Evolutionary conservation across 2,888 invertebrate species (phyloP).

Genomic region (Cloeon dipterum): DNA sequence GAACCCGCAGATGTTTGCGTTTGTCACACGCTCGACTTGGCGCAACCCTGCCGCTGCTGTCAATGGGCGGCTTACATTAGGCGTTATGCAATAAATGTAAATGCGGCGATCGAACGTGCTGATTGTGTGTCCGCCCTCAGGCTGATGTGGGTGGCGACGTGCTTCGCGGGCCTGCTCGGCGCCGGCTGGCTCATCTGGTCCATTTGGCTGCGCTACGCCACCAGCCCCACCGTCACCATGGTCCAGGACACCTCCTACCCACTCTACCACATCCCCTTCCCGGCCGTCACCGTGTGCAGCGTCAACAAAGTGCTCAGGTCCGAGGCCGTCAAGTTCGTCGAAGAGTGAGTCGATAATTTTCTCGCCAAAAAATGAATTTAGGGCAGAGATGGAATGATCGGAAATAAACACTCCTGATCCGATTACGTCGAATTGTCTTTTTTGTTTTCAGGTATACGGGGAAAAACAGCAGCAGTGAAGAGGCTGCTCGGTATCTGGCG

Average conservation of each 20-base stretch:
- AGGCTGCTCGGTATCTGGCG: background rate
- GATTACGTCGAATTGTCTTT: too few relatives aligned
- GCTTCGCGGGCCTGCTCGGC: background rate
- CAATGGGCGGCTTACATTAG: too few relatives aligned
- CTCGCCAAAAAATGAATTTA: too few relatives aligned
- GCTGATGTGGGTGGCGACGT: background rate
- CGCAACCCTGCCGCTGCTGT: too few relatives aligned
- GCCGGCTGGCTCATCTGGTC: background rate
- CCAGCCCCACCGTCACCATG: constrained; percentile 12
- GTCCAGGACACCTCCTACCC: constrained; percentile 12
- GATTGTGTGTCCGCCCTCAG: too few relatives aligned
- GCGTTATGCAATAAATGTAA: too few relatives aligned
- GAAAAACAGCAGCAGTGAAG: background rate
- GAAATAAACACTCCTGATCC: too few relatives aligned
- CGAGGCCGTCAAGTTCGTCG: constrained; percentile 6
- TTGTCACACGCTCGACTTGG: too few relatives aligned
- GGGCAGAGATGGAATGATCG: too few relatives aligned
- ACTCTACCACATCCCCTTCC: constrained; percentile 11
- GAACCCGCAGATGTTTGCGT: too few relatives aligned
- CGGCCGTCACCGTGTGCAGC: constrained; percentile 12
- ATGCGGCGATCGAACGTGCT: too few relatives aligned
- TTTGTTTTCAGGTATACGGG: constrained; percentile 1
- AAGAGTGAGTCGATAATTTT: background rate
- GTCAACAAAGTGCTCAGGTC: constrained; percentile 11
- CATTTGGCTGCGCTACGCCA: constrained; percentile 11